Conservation (phyloP, 2,797 vertebrate genomes). For the Channa striata region DNA sequence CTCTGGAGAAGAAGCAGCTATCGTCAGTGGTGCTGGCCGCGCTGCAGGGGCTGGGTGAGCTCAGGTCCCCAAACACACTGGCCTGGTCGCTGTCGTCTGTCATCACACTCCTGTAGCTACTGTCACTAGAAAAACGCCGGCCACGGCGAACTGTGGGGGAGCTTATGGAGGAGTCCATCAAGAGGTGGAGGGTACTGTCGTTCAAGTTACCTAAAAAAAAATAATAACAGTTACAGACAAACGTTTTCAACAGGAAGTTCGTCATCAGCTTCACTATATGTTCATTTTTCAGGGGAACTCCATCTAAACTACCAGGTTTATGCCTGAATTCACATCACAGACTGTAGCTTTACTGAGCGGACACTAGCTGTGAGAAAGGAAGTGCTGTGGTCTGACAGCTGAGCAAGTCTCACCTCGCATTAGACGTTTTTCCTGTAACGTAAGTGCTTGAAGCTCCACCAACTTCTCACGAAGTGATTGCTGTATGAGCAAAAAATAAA, state of each 20-base stretch:
- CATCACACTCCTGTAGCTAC: constrained; percentile 90
- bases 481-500: constrained; percentile 74
- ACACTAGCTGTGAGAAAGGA: constrained; percentile 58
- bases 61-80: constrained; percentile 85
- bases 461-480: constrained; percentile 88
- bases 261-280: constrained; percentile 13
- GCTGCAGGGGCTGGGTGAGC: constrained; percentile 80
- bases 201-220: constrained; percentile 85
- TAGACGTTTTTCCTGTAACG: constrained; percentile 89
- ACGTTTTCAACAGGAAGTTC: constrained; percentile 46
- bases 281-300: constrained; percentile 56
- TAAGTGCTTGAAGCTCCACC: constrained; percentile 88
- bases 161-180: constrained; percentile 64
- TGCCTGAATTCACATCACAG: constrained; percentile 6
- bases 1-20: constrained; percentile 83
- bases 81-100: constrained; percentile 88
- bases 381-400: constrained; percentile 80
- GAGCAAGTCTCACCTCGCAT: constrained; percentile 85
- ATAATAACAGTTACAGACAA: constrained; percentile 30
- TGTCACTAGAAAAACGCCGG: constrained; percentile 89
- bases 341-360: constrained; percentile 5
- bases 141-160: constrained; percentile 46
- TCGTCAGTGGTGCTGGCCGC: constrained; percentile 85
- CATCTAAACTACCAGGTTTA: constrained; percentile 34
- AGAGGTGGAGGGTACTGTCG: constrained; percentile 59